phyloP scores from a whole-genome alignment of 2,797 vertebrate genomes.

The Arremon brunneinucha region DNA sequence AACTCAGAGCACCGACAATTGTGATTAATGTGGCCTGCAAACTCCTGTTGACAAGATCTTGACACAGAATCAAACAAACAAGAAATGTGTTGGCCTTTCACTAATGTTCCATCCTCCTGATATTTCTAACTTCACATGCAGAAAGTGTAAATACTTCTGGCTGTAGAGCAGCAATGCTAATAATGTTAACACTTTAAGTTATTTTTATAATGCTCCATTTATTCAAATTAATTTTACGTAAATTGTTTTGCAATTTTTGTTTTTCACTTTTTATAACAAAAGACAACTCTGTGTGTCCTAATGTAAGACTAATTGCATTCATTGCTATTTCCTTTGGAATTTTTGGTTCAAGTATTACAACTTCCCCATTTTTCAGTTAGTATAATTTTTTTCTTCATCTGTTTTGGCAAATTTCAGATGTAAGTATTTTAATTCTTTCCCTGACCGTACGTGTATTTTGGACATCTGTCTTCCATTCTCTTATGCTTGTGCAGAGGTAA shows the following conservation, averaged over 20 bases:
- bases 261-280: not conserved
- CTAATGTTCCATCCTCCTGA: not conserved
- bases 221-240: not conserved
- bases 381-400: not conserved
- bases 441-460: not conserved
- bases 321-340: not conserved
- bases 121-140: not conserved
- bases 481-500: not conserved
- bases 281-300: not conserved
- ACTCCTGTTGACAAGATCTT: not conserved
- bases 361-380: not conserved
- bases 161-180: not conserved
- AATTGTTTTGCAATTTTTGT: not conserved
- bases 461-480: not conserved
- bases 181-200: not conserved
- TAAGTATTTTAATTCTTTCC: not conserved
- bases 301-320: not conserved
- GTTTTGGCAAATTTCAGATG: not conserved
- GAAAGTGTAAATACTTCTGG: not conserved
- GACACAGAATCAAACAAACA: not conserved
- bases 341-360: not conserved
- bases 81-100: not conserved
- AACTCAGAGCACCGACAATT: not conserved
- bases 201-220: not conserved
- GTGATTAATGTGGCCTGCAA: not conserved